Evolutionary conservation across 2,797 vertebrate genomes (phyloP), one percentile per base, ranked within the genome.

Genomic region (Serranus cabrilla): DNA sequence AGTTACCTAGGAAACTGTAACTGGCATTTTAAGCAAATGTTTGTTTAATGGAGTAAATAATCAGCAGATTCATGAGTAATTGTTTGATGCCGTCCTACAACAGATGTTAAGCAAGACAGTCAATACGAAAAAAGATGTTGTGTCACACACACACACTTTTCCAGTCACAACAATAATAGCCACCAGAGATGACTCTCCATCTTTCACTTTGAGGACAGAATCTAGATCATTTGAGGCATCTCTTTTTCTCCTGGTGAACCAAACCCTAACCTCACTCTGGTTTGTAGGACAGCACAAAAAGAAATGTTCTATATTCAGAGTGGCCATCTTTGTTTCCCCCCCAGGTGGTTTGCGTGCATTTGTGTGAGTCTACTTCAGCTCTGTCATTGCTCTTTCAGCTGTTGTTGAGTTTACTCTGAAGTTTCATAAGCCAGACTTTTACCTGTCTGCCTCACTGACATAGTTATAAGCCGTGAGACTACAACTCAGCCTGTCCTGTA

Each of bases 221-320:
- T 72, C 4, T 10, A 5, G 47, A 74, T 23, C 57, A 56, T 18
- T 13, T 47, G 13, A 57, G 25, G 25, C 17, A n/a, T 62, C 46
- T 37, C 4, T 42, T 66, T 56, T 46, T 23, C 71, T 55, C 52
- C 56, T 42, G 67, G 16, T 57, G 47, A 63, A 51, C 56, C 2
- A 1, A 57, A 61, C 40, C 31, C 16, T 25, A 4, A 45, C 71
- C 65, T 54, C 31, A 31, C 1, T 5, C 0, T 55, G 61, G 45
- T 81, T 87, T 81, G 49, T 76, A 60, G 77, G 71, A 63, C 76
- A 76, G 43, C 60, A 25, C 80, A 80, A 70, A 82, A 68, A 20
- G 43, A 77, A 67, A 52, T 21, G 69, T 45, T 75, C 78, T 74
- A 31, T 21, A 43, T 83, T 62, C 23, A 60, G 60, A 62, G 14